These are phyloP conservation scores for Macaca nemestrina DNA, from an alignment of 2,113 vertebrate species.

Conservation along the genomic window DNA sequence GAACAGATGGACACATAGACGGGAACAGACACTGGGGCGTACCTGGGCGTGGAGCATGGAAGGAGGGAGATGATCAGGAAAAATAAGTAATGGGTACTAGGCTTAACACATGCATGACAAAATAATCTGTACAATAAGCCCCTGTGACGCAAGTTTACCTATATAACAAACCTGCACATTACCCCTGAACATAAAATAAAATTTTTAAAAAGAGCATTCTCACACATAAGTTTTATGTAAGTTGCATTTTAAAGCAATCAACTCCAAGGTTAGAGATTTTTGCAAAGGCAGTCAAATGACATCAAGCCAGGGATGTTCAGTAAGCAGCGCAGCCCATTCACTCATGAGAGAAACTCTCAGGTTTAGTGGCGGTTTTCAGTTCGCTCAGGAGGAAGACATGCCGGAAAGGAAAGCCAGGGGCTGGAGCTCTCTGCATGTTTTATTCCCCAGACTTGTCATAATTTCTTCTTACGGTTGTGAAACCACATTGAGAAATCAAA, in stretches of 20 bases:
- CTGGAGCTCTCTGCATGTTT: not conserved
- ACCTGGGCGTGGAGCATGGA: no score
- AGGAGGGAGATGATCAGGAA: no score
- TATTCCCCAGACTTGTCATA: not conserved
- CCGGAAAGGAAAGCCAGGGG: not conserved
- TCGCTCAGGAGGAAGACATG: not conserved
- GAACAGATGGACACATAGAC: no score
- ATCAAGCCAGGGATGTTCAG: not conserved
- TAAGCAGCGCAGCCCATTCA: not conserved
- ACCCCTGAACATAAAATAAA: no score
- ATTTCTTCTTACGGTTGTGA: rapidly evolving
- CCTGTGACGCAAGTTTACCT: no score
- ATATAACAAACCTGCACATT: no score
- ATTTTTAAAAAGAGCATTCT: not conserved
- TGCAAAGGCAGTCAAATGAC: not conserved
- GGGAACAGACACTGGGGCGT: no score
- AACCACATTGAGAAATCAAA: not conserved
- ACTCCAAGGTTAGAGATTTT: not conserved
- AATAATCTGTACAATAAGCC: no score
- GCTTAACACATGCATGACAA: no score
- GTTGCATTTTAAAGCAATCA: not conserved
- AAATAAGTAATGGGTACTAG: no score
- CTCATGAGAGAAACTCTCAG: not conserved
- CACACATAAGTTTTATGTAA: not conserved
- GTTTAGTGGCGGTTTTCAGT: not conserved